Evolutionary conservation across 2,797 vertebrate genomes (phyloP), one percentile per base, ranked within the genome.

Genomic region (Sylvia borin): DNA sequence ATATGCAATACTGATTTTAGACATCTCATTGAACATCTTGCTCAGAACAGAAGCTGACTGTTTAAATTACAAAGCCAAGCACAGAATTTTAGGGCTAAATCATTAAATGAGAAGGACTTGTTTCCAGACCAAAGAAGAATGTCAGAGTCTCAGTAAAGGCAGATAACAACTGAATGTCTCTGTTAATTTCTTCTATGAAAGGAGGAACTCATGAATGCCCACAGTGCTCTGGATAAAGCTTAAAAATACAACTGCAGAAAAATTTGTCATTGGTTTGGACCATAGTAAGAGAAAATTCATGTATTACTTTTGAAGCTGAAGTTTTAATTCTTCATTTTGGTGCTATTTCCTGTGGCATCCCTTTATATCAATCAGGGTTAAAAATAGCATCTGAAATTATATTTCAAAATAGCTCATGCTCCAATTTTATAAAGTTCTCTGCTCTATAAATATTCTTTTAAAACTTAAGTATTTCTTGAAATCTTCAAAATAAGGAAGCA

Each of bases 371-470:
- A 85, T 73, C 32, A 67, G 14, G 6, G 48, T 66, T 94, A 90
- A 95, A 96, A 94, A 94, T 47, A 91, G 53, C 22, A 70, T 32
- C 4, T 19, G n/a, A 75, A 96, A 82, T 82, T 58, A 51, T 51
- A 51, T 70, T 95, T 78, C 31, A 73, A 70, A 94, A 92, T 90
- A 90, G 40, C 48, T 92, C 51, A 34, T 24, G 13, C 12, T 91
- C 47, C 14, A 66, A 85, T 90, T 82, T 70, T 66, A 82, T 85
- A 26, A 61, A 92, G 19, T 82, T 4, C 7, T 92, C 72, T 76
- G 34, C n/a, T 82, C 67, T 76, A 87, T 79, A 93, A 86, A 88
- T 81, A 94, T 48, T 62, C 40, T 61, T 90, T 92, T 74, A 22
- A 81, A 89, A 72, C 21, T n/a, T 34, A 87, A 89, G 60, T 76